Conservation (phyloP, 2,113 vertebrate genomes). For the Antechinus flavipes region DNA sequence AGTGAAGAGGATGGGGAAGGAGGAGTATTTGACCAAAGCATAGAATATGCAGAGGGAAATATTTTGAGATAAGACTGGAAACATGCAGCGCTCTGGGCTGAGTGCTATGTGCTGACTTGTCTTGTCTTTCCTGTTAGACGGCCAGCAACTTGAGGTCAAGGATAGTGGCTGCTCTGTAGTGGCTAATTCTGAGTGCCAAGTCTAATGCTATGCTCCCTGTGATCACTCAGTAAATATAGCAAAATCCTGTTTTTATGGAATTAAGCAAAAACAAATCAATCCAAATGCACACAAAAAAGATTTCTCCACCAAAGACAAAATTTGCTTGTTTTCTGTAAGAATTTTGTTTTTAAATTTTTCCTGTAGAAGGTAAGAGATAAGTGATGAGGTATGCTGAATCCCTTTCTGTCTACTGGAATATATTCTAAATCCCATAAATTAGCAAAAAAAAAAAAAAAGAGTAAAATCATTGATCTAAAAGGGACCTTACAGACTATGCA, state of each 20-base stretch:
- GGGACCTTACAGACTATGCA: neutral
- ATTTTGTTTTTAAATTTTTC: neutral
- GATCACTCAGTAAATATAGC: neutral
- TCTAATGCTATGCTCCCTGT: neutral
- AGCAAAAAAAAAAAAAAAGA: neutral
- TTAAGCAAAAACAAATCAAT: neutral
- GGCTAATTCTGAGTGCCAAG: neutral
- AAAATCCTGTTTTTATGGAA: neutral
- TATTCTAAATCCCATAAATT: conserved; percentile 6
- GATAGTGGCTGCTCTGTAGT: neutral
- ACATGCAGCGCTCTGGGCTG: neutral
- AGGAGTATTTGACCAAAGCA: neutral
- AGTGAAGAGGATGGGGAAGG: neutral
- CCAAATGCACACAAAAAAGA: neutral
- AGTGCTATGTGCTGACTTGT: neutral
- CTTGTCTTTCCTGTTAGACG: conserved; percentile 19
- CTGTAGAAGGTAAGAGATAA: neutral
- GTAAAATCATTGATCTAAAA: neutral
- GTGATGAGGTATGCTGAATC: neutral
- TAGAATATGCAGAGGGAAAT: neutral
- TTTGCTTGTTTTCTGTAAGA: neutral
- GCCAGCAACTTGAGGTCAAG: neutral
- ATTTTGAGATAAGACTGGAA: neutral
- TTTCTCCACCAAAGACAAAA: neutral
- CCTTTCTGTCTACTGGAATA: conserved; percentile 15